phyloP scores from a whole-genome alignment of 2,888 invertebrate genomes.

The Lapara coniferarum region DNA sequence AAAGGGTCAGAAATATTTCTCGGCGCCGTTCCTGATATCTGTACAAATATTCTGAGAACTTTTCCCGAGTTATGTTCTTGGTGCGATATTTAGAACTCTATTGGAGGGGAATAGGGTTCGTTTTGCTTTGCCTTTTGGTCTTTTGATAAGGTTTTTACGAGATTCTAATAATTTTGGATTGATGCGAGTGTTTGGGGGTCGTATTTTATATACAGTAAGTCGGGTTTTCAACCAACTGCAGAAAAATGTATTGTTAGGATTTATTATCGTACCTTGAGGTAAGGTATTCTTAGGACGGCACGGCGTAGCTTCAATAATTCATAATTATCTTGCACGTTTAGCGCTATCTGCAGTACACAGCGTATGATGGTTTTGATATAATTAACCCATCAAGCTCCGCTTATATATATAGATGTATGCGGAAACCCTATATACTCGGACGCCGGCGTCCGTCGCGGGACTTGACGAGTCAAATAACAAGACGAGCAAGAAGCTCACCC shows the following conservation, averaged over 20 bases:
- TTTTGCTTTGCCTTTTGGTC: background rate
- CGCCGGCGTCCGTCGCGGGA: too few relatives aligned
- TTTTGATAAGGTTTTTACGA: constrained; percentile 9
- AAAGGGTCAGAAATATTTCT: constrained; percentile 20
- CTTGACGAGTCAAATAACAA: too few relatives aligned
- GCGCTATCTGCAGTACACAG: too few relatives aligned
- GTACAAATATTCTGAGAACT: constrained; percentile 34
- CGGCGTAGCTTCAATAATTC: too few relatives aligned
- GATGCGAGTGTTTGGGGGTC: background rate
- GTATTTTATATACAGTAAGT: background rate
- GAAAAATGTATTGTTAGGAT: background rate
- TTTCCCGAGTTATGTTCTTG: constrained; percentile 13
- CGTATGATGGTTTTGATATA: too few relatives aligned
- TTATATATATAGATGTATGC: too few relatives aligned
- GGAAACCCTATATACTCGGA: too few relatives aligned
- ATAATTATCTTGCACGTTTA: too few relatives aligned
- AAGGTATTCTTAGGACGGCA: too few relatives aligned
- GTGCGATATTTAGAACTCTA: background rate
- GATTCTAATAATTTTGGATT: constrained; percentile 12
- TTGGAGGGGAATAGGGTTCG: background rate
- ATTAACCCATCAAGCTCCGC: too few relatives aligned
- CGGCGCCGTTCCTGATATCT: constrained; percentile 31
- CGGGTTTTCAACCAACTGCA: too few relatives aligned
- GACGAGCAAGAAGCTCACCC: too few relatives aligned
- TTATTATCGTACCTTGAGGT: background rate